Evolutionary conservation across 2,888 invertebrate species (phyloP).

Genomic region (Agrochola macilenta): DNA sequence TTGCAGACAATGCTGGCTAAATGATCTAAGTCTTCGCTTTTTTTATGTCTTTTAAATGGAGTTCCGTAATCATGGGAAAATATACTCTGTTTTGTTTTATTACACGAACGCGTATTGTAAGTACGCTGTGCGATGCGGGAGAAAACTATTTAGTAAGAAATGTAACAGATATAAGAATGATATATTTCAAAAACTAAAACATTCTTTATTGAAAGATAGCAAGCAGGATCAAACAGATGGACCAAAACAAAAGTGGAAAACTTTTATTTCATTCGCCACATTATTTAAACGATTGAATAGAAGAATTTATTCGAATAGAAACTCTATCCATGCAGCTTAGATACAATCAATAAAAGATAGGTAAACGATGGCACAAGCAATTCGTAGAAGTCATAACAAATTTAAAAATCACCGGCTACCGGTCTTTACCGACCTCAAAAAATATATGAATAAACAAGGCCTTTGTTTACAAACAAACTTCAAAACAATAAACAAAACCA

Average conservation of each 20-base stretch:
- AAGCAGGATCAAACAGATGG: neutral
- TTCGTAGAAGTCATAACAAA: neutral
- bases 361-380: neutral
- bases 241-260: neutral
- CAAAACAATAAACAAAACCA: neutral
- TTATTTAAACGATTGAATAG: neutral
- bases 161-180: neutral
- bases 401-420: neutral
- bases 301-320: neutral
- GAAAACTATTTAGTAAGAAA: neutral
- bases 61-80: slow-evolving; percentile 29
- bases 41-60: slow-evolving; percentile 65
- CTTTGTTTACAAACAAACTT: slow-evolving; percentile 42
- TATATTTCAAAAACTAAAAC: too few relatives aligned
- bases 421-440: neutral
- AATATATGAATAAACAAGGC: neutral
- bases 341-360: neutral
- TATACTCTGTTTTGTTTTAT: neutral
- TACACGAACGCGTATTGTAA: neutral
- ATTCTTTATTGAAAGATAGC: too few relatives aligned
- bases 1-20: slow-evolving; percentile 68
- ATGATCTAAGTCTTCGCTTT: slow-evolving; percentile 64
- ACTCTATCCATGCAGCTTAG: neutral
- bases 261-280: neutral
- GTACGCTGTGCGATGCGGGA: neutral